phyloP scores from a whole-genome alignment of 1,140 invertebrate genomes.

The Drosophila saltans region DNA sequence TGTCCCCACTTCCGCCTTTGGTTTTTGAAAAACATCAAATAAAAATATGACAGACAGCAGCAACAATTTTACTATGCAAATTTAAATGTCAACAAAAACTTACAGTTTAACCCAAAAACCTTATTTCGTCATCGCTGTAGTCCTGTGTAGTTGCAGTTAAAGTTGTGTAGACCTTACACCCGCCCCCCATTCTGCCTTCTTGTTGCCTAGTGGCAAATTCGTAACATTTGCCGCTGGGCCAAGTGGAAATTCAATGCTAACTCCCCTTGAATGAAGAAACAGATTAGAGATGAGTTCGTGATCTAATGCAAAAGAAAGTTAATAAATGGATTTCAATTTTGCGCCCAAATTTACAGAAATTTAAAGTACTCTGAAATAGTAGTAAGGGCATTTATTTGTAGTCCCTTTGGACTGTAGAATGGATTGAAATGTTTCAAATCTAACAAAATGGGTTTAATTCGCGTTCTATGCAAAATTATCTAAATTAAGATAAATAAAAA shows the following conservation, averaged over 20 bases:
- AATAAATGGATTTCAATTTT: neutral
- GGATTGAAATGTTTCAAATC: too few relatives aligned
- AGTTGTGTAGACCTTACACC: slow-evolving; percentile 2
- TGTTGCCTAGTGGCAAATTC: slow-evolving; percentile 42
- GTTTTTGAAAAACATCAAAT: slow-evolving; percentile 70
- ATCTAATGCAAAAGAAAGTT: neutral
- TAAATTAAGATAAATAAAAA: too few relatives aligned
- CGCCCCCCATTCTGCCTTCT: neutral
- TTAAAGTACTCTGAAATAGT: too few relatives aligned
- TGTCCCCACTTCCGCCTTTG: slow-evolving; percentile 67
- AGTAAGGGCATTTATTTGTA: too few relatives aligned
- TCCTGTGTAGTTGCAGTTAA: slow-evolving; percentile 21
- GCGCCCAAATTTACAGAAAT: too few relatives aligned
- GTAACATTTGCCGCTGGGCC: slow-evolving; percentile 56
- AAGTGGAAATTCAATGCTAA: slow-evolving; percentile 42
- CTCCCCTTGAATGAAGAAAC: slow-evolving; percentile 35
- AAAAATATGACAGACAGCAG: slow-evolving; percentile 61
- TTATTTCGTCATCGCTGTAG: slow-evolving; percentile 49
- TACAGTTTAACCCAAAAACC: slow-evolving; percentile 79
- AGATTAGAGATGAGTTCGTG: slow-evolving; percentile 37
- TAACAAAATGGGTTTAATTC: too few relatives aligned
- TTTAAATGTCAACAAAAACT: slow-evolving; percentile 81
- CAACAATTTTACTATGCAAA: slow-evolving; percentile 75
- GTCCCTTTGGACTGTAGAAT: too few relatives aligned
- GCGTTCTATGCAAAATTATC: too few relatives aligned